Conservation (phyloP, 2,797 vertebrate genomes). For the Astyanax mexicanus region DNA sequence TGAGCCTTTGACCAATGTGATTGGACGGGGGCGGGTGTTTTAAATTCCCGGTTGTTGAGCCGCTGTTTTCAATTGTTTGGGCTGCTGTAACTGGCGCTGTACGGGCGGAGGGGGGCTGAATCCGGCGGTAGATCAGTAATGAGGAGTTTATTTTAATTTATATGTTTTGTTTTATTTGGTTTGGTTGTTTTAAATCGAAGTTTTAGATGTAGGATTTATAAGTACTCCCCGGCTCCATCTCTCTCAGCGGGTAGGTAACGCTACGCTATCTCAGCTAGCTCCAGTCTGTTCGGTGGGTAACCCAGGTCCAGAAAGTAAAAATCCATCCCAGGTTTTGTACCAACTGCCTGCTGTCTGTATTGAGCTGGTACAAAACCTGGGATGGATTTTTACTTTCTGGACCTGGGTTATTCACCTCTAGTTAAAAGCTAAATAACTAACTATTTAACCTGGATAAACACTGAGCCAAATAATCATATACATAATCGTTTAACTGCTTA, state of each 20-base stretch:
- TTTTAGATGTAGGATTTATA: slow-evolving; percentile 23
- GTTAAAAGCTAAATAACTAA: no score
- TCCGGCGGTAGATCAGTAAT: no score
- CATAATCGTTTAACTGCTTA: no score
- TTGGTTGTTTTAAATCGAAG: background rate
- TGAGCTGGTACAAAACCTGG: no score
- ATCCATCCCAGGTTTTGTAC: no score
- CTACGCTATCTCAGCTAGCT: background rate
- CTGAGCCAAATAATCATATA: no score
- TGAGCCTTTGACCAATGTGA: slow-evolving; percentile 46
- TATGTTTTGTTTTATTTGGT: background rate
- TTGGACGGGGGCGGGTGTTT: slow-evolving; percentile 54
- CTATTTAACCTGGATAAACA: no score
- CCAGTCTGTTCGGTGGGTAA: slow-evolving; percentile 17
- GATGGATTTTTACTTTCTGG: no score
- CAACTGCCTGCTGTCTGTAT: no score
- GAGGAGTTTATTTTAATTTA: background rate
- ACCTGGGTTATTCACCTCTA: no score
- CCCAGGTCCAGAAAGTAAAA: no score
- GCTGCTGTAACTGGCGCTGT: slow-evolving; percentile 37
- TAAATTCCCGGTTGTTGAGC: slow-evolving; percentile 64
- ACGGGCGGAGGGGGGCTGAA: background rate
- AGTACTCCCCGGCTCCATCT: background rate
- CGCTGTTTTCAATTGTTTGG: slow-evolving; percentile 61
- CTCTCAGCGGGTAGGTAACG: slow-evolving; percentile 37